phyloP scores from a whole-genome alignment of 2,888 invertebrate species.

The Miltochrista miniata region DNA sequence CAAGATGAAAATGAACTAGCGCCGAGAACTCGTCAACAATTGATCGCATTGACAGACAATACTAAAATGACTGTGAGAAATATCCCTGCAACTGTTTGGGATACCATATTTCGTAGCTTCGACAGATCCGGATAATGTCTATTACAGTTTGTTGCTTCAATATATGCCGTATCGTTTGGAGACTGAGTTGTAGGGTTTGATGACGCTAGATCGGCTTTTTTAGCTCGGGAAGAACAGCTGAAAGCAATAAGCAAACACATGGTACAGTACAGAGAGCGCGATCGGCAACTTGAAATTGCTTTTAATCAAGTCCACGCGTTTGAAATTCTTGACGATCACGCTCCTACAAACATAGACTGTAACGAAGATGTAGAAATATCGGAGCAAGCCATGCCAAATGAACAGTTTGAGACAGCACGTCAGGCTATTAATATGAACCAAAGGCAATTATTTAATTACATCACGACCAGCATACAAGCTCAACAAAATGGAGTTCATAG shows the following conservation, averaged over 20 bases:
- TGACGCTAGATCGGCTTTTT: slow-evolving; percentile 30
- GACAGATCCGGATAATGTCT: slow-evolving; percentile 39
- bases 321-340: too few relatives aligned
- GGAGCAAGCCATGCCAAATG: slow-evolving; percentile 10
- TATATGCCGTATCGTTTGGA: slow-evolving; percentile 40
- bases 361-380: too few relatives aligned
- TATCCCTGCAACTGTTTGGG: slow-evolving; percentile 22
- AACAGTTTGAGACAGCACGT: slow-evolving; percentile 19
- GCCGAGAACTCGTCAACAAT: neutral
- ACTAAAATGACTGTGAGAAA: too few relatives aligned
- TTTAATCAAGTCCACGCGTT: slow-evolving; percentile 29
- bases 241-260: slow-evolving; percentile 16
- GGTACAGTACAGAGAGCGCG: slow-evolving; percentile 26
- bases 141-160: slow-evolving; percentile 41
- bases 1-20: neutral
- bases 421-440: slow-evolving; percentile 17
- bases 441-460: slow-evolving; percentile 2
- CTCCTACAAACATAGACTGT: too few relatives aligned
- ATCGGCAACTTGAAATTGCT: slow-evolving; percentile 40
- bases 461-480: too few relatives aligned
- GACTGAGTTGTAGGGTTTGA: slow-evolving; percentile 33
- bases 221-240: slow-evolving; percentile 16
- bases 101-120: slow-evolving; percentile 33
- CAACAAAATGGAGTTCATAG: slow-evolving; percentile 1
- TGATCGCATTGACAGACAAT: slow-evolving; percentile 21